A percentile compares a stretch with the other conserved stretches of the same genome.
Evolutionary conservation across 1,140 invertebrate species (phyloP).

Genomic region (Maniola jurtina): DNA sequence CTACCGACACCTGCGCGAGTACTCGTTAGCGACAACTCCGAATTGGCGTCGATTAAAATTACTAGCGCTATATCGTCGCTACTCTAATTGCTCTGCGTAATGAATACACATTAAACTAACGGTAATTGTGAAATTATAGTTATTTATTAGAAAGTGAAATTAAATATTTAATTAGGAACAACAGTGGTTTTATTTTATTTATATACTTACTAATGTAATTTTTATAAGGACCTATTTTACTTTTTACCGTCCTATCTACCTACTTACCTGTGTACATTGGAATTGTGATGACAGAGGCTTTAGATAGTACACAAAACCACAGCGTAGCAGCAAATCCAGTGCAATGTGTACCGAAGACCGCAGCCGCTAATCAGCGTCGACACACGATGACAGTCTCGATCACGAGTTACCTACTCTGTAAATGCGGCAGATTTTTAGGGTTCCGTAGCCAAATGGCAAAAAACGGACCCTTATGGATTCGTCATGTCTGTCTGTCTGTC

Average conservation of each 20-base stretch:
- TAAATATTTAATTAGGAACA: background rate
- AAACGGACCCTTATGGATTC: too few relatives aligned
- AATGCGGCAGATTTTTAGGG: constrained; percentile 2
- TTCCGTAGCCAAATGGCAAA: too few relatives aligned
- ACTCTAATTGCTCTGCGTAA: constrained; percentile 39
- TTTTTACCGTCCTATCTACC: background rate
- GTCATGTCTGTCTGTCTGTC: too few relatives aligned
- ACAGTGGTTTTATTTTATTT: too few relatives aligned
- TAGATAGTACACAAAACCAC: background rate
- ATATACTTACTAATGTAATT: too few relatives aligned
- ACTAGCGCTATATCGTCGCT: constrained; percentile 25
- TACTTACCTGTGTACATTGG: background rate
- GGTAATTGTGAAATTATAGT: background rate
- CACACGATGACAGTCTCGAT: constrained; percentile 1
- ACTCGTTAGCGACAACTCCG: constrained; percentile 57
- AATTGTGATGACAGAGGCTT: background rate
- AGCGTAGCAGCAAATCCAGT: background rate
- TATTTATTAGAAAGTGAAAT: background rate
- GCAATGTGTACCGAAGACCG: constrained; percentile 4
- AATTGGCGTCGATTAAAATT: constrained; percentile 65
- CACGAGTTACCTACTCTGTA: background rate
- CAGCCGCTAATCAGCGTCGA: constrained; percentile 6
- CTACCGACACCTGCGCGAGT: constrained; percentile 52
- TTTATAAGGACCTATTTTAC: background rate
- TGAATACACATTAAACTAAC: constrained; percentile 19